Evolutionary conservation across 2,888 invertebrate species (phyloP), one percentile per base, ranked within the genome.

Genomic region (Cataglyphis cursor): DNA sequence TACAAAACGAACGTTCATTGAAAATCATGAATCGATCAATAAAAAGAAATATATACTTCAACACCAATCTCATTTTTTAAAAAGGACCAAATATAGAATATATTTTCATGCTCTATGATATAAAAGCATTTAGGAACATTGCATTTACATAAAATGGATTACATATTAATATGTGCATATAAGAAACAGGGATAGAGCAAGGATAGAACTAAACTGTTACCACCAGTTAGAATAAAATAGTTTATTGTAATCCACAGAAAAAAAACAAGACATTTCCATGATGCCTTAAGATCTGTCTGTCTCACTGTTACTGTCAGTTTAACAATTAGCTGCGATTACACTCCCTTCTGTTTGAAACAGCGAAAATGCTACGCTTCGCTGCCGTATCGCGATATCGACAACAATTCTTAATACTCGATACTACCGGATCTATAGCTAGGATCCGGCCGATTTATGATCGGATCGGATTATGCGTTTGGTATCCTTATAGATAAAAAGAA

Each of bases 221-320:
- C 44, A 70, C 8, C 41, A 28, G 28, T 59, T 93, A 94, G 94
- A 94, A 94, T 94, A 94, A 94, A 94, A 94, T 94, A 94, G 94
- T 94, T 94, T 94, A 94, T 94, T 94, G 92, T 94, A 94, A 94
- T 94, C 91, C 94, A 94, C 94, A 94, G 94, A 92, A 93, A 93
- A 44, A 94, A 91, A 93, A 94, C 93, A 93, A 93, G 94, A 94
- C 94, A 93, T 94, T 92, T 90, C 86, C 88, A 91, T 88, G 89
- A 94, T 93, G 94, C 91, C 94, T 93, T 92, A 93, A 92, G 91
- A 94, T 76, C 68, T 76, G 76, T 76, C 76, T 76, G 76, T 76
- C 93, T 94, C 93, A 93, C 93, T 93, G 92, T 93, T 91, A 51
- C 91, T 92, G 91, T 93, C 94, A 92, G 91, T 93, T 76, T 93